Percentiles rank a stretch among this genome's conserved stretches.
Conservation (phyloP, 1,140 invertebrate species). For the Heliothis subflexa region DNA sequence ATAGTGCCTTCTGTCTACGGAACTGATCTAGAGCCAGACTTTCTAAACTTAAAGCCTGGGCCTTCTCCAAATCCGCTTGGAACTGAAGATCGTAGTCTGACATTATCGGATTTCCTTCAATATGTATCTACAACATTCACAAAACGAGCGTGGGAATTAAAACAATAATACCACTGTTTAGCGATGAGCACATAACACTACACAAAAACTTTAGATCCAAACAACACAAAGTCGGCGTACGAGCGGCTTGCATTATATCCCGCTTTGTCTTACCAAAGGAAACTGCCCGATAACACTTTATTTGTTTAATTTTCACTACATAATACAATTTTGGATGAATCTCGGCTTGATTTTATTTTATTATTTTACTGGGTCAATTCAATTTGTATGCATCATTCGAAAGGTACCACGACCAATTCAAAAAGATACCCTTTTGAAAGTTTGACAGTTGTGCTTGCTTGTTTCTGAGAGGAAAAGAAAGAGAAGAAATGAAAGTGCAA, state of each 20-base stretch:
- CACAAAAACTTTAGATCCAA: slow-evolving; percentile 62
- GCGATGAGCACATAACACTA: slow-evolving; percentile 58
- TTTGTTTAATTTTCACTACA: slow-evolving; percentile 70
- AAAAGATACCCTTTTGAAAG: background rate
- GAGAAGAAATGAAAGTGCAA: slow-evolving; percentile 8
- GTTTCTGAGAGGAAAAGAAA: background rate
- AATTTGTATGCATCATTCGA: slow-evolving; percentile 54
- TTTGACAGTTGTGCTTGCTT: slow-evolving; percentile 37
- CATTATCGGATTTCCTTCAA: slow-evolving; percentile 71
- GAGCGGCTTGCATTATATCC: slow-evolving; percentile 42
- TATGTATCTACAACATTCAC: slow-evolving; percentile 66
- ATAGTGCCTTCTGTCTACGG: slow-evolving; percentile 87
- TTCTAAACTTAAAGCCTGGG: slow-evolving; percentile 94
- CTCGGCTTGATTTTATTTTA: slow-evolving; percentile 56
- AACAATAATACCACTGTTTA: slow-evolving; percentile 69
- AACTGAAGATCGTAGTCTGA: slow-evolving; percentile 93
- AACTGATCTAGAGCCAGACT: slow-evolving; percentile 94
- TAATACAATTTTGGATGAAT: slow-evolving; percentile 60
- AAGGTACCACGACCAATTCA: slow-evolving; percentile 27
- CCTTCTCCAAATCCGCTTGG: slow-evolving; percentile 94
- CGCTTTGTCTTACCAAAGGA: slow-evolving; percentile 64
- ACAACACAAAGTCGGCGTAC: slow-evolving; percentile 51
- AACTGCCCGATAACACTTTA: slow-evolving; percentile 63
- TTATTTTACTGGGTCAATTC: slow-evolving; percentile 57
- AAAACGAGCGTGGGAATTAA: slow-evolving; percentile 71